Evolutionary conservation across 92 coral and sea anemone species (phyloP), one percentile per base, ranked within the genome.

Genomic region (Heteractis magnifica): DNA sequence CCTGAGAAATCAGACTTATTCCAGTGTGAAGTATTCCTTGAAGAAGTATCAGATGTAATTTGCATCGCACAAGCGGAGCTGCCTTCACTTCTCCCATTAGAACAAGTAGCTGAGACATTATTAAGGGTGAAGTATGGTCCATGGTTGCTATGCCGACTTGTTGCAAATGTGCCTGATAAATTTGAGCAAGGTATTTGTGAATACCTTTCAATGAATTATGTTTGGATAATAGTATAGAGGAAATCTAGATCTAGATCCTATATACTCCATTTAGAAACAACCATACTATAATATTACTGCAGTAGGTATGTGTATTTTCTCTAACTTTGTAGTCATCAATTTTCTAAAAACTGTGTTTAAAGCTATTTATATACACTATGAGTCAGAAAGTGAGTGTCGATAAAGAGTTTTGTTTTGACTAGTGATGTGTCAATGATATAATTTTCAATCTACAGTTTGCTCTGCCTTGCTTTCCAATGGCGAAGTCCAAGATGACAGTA

Each of bases 61-160:
- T 93, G 98, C 78, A 95, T 95, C 75, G 98, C 94, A 15, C 98
- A 95, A 55, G 98, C 98, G 23, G 98, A 95, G 82, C 91, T 95
- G 20, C 95, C 98, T 4, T 94, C 94, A 23, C 79, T 95, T 51
- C 87, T 95, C 50, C 93, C 93, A 19, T 56, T 91, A 41, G 91
- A 90, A 60, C 92, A 93, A 77, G 89, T 95, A 75, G 98, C 98
- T 0, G 93, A 93, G 81, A 93, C 98, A 34, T 84, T 95, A 19
- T 82, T 95, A 41, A 82, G 98, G 56, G 98, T 93, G 51, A 94
- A 92, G 51, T 89, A 94, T 94, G 98, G 98, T 16, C 92, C 98
- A 12, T 95, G 98, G 98, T 84, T 94, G 75, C 78, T 95, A 56
- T 94, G 96, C 82, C 92, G 94, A 49, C 82, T 95, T 68, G 98